Conservation (phyloP, 2,888 invertebrate genomes). For the Cryptocephalus moraei region DNA sequence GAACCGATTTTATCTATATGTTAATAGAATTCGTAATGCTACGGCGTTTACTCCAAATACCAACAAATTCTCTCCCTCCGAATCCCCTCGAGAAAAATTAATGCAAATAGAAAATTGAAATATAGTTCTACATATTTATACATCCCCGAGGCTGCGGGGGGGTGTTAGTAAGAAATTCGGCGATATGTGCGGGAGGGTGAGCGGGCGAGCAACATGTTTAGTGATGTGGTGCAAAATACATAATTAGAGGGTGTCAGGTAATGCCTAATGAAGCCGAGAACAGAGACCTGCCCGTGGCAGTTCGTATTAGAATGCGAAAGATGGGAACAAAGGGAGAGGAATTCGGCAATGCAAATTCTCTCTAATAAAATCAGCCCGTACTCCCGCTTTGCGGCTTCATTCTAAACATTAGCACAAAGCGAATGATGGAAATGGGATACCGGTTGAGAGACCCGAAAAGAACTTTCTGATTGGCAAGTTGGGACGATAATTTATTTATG, state of each 20-base stretch:
- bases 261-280: constrained; percentile 29
- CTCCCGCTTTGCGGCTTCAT: not conserved
- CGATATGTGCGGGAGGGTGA: not conserved
- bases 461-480: no score
- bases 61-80: constrained; percentile 12
- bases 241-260: constrained; percentile 38
- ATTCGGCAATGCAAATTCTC: constrained; percentile 22
- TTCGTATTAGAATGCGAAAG: constrained; percentile 18
- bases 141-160: constrained; percentile 20
- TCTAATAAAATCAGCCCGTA: not conserved
- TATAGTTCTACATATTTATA: constrained; percentile 28
- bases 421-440: not conserved
- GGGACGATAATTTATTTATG: no score
- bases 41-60: constrained; percentile 8
- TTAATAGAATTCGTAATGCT: not conserved
- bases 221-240: constrained; percentile 32
- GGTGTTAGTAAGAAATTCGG: not conserved
- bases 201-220: constrained; percentile 14
- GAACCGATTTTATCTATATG: not conserved
- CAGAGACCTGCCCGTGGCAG: constrained; percentile 22
- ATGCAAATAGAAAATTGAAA: constrained; percentile 26
- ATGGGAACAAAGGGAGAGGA: constrained; percentile 16
- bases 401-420: constrained; percentile 1
- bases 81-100: constrained; percentile 24
- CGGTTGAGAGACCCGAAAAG: no score